Base-by-base conservation (phyloP, 37 sponge, comb jelly and placozoan genomes). In the Ephydatia muelleri region DNA sequence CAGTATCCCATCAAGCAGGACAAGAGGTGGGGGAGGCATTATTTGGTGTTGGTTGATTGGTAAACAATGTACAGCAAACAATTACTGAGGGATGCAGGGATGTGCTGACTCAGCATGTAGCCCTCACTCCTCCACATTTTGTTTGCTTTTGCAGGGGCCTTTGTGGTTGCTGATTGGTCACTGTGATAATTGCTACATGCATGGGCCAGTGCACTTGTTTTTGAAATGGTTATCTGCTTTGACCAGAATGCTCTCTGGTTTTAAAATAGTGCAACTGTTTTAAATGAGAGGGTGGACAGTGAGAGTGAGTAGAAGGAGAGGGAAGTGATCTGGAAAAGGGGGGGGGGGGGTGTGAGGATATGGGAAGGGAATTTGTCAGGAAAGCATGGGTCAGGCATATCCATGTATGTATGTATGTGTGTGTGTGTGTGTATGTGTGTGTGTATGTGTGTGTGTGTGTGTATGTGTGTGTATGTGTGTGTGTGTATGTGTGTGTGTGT, bases 351-450 rank as follows among this genome's bases (percentile, higher is more conserved):
- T 3, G 70, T 3, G 29, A 27, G 3, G 29, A 27, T 30, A 11
- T 43, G 6, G 8, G 47, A 4, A 43, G 47, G 6, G 8, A 43
- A 43, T 43, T 4, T 43, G 47, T 11, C 6, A 11, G 6, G 28
- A 27, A 69, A 30, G 3, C 5, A 31, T 30, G 3, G 12, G 6
- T 8, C 12, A 9, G 28, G 30, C 9, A 31, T 69, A 4, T 12
- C 9, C 30, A 30, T 69, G 70, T 4, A 31, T 69, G 5, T 4
- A 3, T 69, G 70, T 69, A 11, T 69, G 70, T 69, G 70, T 69
- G 70, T 69, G 70, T 69, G 70, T 69, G 70, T 69, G 70, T 69
- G 70, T 69, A 11, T 69, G 70, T 69, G 70, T 69, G 70, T 69
- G 70, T 69, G 70, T 69, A 11, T 69, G 70, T 69, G 70, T 69